A percentile compares a stretch with the other conserved stretches of the same genome.
Evolutionary conservation across 2,797 vertebrate species (phyloP).

Genomic region (Agapornis canus): DNA sequence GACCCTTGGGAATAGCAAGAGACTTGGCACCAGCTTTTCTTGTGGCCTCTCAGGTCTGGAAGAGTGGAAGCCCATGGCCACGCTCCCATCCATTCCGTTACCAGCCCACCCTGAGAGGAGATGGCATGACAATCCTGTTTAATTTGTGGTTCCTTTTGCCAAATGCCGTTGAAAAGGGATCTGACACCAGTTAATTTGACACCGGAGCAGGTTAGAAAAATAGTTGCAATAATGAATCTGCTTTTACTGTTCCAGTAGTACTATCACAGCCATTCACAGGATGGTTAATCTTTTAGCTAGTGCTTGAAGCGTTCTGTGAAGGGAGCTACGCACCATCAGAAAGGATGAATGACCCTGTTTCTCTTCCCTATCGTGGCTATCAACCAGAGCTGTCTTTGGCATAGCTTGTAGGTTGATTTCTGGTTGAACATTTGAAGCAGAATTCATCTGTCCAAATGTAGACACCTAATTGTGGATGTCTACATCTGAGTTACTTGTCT

Average conservation of each 20-base stretch:
- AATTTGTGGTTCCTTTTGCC: neutral
- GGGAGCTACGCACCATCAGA: constrained; percentile 10
- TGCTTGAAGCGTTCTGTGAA: neutral
- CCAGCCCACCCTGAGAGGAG: neutral
- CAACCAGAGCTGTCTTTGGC: constrained; percentile 54
- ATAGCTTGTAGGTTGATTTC: constrained; percentile 39
- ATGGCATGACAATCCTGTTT: rapidly evolving
- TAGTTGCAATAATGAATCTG: constrained; percentile 25
- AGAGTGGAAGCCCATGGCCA: neutral
- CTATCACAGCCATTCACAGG: neutral
- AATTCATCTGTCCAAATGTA: constrained; percentile 56
- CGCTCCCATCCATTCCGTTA: neutral
- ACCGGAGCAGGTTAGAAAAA: constrained; percentile 22
- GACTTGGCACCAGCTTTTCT: neutral
- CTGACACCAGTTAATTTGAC: neutral
- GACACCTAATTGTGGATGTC: constrained; percentile 63
- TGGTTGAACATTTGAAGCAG: constrained; percentile 29
- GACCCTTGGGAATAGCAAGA: neutral
- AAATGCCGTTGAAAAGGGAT: neutral
- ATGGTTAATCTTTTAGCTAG: constrained; percentile 45
- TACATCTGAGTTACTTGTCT: constrained; percentile 66
- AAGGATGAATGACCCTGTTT: constrained; percentile 53
- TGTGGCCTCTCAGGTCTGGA: neutral
- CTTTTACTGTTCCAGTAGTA: neutral
- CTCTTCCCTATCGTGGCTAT: constrained; percentile 36